These are phyloP conservation scores for Squalus acanthias DNA, from an alignment of 2,797 vertebrate genomes.

Conservation along the genomic window DNA sequence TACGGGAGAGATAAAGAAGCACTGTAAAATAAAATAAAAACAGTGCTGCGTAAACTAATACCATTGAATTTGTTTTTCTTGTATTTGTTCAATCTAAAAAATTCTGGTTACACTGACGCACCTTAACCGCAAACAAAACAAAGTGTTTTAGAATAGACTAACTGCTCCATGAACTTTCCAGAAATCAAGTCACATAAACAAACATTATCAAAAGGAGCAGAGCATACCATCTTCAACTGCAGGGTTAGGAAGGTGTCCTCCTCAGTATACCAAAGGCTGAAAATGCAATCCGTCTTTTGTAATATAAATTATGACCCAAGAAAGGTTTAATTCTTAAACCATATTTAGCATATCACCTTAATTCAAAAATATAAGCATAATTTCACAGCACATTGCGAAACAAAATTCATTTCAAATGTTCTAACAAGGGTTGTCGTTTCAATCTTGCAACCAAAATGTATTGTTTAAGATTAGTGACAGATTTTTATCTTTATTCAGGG, in stretches of 20 bases:
- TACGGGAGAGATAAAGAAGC: constrained; percentile 50
- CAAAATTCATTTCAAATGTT: too few species aligned
- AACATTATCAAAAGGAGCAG: background rate
- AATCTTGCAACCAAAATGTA: too few species aligned
- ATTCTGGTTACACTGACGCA: background rate
- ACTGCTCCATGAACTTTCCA: background rate
- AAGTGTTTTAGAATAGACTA: background rate
- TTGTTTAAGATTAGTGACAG: too few species aligned
- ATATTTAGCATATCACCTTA: too few species aligned
- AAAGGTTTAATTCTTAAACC: too few species aligned
- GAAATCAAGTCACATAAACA: background rate
- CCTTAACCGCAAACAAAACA: background rate
- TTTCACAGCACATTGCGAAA: too few species aligned
- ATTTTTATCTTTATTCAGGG: background rate
- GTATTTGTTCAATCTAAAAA: background rate
- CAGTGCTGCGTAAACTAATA: background rate
- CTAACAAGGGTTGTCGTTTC: too few species aligned
- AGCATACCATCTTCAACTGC: background rate
- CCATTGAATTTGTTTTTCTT: background rate
- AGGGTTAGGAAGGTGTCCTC: background rate
- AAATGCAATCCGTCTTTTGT: background rate
- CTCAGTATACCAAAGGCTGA: background rate
- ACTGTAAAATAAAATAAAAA: constrained; percentile 42
- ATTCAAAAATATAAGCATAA: too few species aligned
- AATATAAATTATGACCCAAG: too few species aligned